A percentile compares a stretch with the other conserved stretches of the same genome.
Evolutionary conservation across 2,888 invertebrate genomes (phyloP).

Genomic region (Cryptocephalus primarius): DNA sequence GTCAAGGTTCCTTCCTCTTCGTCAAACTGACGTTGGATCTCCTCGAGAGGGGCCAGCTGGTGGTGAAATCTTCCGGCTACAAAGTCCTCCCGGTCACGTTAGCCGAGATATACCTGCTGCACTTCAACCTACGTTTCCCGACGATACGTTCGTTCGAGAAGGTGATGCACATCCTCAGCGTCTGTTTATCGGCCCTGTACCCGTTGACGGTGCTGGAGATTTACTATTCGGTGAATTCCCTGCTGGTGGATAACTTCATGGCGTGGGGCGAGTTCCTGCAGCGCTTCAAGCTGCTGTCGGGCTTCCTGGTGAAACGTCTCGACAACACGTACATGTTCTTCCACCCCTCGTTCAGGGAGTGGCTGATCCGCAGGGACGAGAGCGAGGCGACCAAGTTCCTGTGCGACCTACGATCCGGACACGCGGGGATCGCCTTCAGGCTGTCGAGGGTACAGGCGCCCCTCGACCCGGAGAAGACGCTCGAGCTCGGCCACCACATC

Average conservation of each 20-base stretch:
- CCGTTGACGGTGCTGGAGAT: slow-evolving; percentile 85
- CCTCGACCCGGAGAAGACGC: slow-evolving; percentile 73
- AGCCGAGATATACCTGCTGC: slow-evolving; percentile 80
- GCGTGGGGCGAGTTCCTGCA: slow-evolving; percentile 87
- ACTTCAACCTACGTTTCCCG: slow-evolving; percentile 87
- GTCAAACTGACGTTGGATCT: slow-evolving; percentile 85
- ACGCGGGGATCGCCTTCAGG: slow-evolving; percentile 83
- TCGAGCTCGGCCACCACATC: slow-evolving; percentile 93
- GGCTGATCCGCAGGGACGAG: slow-evolving; percentile 81
- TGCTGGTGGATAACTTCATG: slow-evolving; percentile 66
- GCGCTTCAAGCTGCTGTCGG: slow-evolving; percentile 74
- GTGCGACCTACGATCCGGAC: slow-evolving; percentile 87
- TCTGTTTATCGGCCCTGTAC: slow-evolving; percentile 83
- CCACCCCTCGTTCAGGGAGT: slow-evolving; percentile 96
- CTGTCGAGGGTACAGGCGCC: slow-evolving; percentile 81
- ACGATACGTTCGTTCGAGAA: slow-evolving; percentile 85
- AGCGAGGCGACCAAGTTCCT: slow-evolving; percentile 84
- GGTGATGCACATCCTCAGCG: slow-evolving; percentile 77
- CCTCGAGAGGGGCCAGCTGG: slow-evolving; percentile 82
- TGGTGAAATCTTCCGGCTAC: slow-evolving; percentile 87
- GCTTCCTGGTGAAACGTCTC: slow-evolving; percentile 78
- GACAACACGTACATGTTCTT: slow-evolving; percentile 96
- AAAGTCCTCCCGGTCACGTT: slow-evolving; percentile 83
- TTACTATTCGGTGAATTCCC: slow-evolving; percentile 84
- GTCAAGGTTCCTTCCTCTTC: slow-evolving; percentile 85